These are phyloP conservation scores for Lindbergichthys nudifrons DNA, from an alignment of 2,797 vertebrate genomes.

Conservation along the genomic window DNA sequence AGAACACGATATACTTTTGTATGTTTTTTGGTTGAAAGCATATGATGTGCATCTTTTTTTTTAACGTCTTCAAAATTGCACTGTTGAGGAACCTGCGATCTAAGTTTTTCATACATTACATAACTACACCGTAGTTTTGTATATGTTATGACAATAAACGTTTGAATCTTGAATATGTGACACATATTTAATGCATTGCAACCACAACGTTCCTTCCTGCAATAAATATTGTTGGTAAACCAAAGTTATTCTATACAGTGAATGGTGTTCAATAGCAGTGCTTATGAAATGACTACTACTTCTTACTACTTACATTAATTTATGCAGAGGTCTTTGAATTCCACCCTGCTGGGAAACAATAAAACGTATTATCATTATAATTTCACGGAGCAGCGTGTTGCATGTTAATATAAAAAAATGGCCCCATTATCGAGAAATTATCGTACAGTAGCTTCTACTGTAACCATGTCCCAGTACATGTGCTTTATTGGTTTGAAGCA, in stretches of 20 bases:
- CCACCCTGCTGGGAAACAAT: not conserved
- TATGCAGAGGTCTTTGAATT: not conserved
- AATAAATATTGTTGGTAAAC: not conserved
- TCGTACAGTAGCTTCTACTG: slow-evolving; percentile 5
- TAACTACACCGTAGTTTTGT: too few relatives aligned
- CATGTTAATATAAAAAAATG: slow-evolving; percentile 13
- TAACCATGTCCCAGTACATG: slow-evolving; percentile 12
- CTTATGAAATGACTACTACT: not conserved
- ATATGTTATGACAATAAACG: too few relatives aligned
- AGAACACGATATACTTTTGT: not conserved
- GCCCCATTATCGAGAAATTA: slow-evolving; percentile 6
- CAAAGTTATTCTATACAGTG: not conserved
- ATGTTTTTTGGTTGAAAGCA: not conserved
- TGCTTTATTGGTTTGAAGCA: slow-evolving; percentile 24
- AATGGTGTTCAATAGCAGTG: too few relatives aligned
- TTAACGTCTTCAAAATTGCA: too few relatives aligned
- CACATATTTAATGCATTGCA: not conserved
- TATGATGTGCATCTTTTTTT: not conserved
- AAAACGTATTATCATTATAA: not conserved
- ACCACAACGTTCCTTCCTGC: not conserved
- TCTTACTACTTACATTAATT: not conserved
- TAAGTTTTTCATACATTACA: too few relatives aligned
- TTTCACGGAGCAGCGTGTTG: not conserved
- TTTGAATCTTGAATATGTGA: not conserved
- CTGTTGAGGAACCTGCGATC: too few relatives aligned